Evolutionary conservation across 2,888 invertebrate species (phyloP), one percentile per base, ranked within the genome.

Genomic region (Pandemis heparana): DNA sequence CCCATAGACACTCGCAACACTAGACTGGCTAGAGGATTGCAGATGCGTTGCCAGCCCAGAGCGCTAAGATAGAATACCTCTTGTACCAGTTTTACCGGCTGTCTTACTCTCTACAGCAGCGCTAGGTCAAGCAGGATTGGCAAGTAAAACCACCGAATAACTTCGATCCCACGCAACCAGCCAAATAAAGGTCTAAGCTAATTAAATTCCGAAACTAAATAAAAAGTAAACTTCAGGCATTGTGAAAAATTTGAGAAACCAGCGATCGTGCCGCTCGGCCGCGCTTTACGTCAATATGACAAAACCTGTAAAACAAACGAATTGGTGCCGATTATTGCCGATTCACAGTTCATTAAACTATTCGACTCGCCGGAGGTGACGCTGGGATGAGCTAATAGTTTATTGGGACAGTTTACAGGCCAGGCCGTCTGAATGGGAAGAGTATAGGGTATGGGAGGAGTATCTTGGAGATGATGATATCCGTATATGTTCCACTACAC

Each of bases 291-390:
- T 41, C 56, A 18, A 51, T 39, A 41, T 56, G 66, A 39, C 53
- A 53, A 41, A 56, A 56, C 39, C 14, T 14, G 65, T 67, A 67
- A 67, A 56, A 67, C 56, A 64, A 64, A 48, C 43, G 41, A 32
- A 51, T 48, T 16, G 18, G 16, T 12, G 39, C 9, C 61, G 39
- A 62, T 41, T 62, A 6, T 62, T 64, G 65, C 51, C 51, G 65
- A 65, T 51, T 53, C 66, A 56, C 56, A 66, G 53, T 66, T 66
- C 66, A 53, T 67, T 67, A 67, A 14, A 2, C 14, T 14, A 56
- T 67, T 67, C 41, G 66, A n/a, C 16, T 5, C 48, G n/a, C 32
- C 38, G 23, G 32, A 4, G 23, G 38, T 9, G 64, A 5, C 46
- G 46, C 14, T 14, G 64, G 14, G 38, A 48, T 18, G 64, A 0